A percentile compares a stretch with the other conserved stretches of the same genome.
phyloP scores from a whole-genome alignment of 92 coral and sea anemone species.

The Epizoanthus illoricatus region DNA sequence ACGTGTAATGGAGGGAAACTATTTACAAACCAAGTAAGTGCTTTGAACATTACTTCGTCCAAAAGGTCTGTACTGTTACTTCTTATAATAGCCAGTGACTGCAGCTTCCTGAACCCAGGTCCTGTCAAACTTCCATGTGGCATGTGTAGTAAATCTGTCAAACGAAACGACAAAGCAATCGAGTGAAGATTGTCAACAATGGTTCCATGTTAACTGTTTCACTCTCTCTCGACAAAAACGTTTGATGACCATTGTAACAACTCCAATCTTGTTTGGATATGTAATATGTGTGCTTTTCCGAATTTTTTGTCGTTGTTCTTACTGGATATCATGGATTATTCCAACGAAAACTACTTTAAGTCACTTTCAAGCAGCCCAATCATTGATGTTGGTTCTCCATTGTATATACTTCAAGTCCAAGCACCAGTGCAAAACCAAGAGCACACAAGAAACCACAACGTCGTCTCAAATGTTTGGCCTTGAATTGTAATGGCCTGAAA shows the following conservation, averaged over 20 bases:
- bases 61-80: slow-evolving; percentile 6
- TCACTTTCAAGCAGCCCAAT: neutral
- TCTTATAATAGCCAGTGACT: slow-evolving; percentile 19
- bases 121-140: neutral
- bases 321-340: neutral
- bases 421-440: neutral
- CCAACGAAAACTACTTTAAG: neutral
- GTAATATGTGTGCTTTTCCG: slow-evolving; percentile 2
- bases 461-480: neutral
- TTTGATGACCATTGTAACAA: slow-evolving; percentile 10
- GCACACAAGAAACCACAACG: neutral
- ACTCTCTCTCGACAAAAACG: neutral
- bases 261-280: slow-evolving; percentile 17
- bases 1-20: neutral
- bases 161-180: slow-evolving; percentile 4
- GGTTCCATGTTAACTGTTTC: slow-evolving; percentile 7
- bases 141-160: neutral
- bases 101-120: slow-evolving; percentile 18
- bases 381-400: neutral
- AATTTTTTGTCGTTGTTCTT: neutral
- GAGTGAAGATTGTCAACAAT: slow-evolving; percentile 10
- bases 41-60: slow-evolving; percentile 8
- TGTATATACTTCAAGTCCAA: neutral
- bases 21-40: neutral
- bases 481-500: slow-evolving; percentile 7